These are phyloP conservation scores for Uria lomvia DNA, from an alignment of 2,113 vertebrate species.

Conservation along the genomic window DNA sequence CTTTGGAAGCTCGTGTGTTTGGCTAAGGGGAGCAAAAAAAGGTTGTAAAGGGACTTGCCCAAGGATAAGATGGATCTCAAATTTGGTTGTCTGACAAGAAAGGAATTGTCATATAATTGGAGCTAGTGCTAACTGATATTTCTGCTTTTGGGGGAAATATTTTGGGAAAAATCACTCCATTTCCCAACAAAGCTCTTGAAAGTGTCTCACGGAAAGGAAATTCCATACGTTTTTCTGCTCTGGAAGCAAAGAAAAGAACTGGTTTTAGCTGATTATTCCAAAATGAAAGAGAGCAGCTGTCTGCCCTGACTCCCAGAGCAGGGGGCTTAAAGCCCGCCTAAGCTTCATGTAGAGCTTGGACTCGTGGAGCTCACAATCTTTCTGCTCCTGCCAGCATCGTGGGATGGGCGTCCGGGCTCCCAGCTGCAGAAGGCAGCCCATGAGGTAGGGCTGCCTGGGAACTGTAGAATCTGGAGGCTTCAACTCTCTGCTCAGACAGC, in stretches of 20 bases:
- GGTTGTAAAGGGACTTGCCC: background rate
- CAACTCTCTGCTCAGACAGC: background rate
- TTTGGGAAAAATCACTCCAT: constrained; percentile 13
- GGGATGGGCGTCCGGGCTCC: fast-evolving
- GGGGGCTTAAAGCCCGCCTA: background rate
- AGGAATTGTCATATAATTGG: background rate
- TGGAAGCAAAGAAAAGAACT: background rate
- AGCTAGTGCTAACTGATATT: background rate
- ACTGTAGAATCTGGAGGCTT: background rate
- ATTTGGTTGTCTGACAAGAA: constrained; percentile 19
- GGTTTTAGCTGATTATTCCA: constrained; percentile 18
- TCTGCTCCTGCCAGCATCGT: background rate
- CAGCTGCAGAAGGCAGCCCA: background rate
- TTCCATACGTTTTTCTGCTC: background rate
- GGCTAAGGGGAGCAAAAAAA: background rate
- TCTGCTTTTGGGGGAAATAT: constrained; percentile 29
- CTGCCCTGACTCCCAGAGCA: background rate
- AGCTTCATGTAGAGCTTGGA: background rate
- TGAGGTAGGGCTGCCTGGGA: background rate
- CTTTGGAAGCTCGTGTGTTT: background rate
- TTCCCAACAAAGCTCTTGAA: constrained; percentile 21
- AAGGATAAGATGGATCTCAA: background rate
- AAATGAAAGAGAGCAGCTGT: constrained; percentile 45
- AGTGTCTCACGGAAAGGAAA: constrained; percentile 41
- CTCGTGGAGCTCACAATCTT: background rate